Conservation (phyloP, 2,113 vertebrate species). For the Scomber colias region DNA sequence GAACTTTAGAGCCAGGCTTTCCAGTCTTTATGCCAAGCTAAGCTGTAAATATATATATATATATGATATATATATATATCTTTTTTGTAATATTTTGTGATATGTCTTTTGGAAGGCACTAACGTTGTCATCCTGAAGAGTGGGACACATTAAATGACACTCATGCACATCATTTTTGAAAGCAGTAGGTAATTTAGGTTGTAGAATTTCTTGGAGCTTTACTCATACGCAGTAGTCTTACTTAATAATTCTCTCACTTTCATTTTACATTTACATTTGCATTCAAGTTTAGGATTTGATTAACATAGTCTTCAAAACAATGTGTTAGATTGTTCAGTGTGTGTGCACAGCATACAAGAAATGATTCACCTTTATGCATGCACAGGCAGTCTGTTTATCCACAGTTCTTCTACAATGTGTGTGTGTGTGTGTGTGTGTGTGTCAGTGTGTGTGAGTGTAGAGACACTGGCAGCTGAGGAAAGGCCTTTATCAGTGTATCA, state of each 20-base stretch:
- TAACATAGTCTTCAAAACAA: not conserved
- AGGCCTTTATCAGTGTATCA: slow-evolving; percentile 61
- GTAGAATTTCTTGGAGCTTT: slow-evolving; percentile 2
- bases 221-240: slow-evolving; percentile 10
- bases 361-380: not conserved
- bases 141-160: not conserved
- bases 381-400: slow-evolving; percentile 12
- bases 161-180: not conserved
- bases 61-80: not conserved
- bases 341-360: not conserved
- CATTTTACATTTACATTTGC: not conserved
- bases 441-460: slow-evolving; percentile 21
- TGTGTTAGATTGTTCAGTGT: not conserved
- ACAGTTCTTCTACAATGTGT: not conserved
- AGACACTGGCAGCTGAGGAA: slow-evolving; percentile 37
- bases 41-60: too few relatives aligned
- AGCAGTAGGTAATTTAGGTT: slow-evolving; percentile 1
- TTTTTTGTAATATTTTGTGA: not conserved
- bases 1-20: too few relatives aligned
- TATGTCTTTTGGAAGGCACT: not conserved
- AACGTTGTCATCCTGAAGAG: not conserved
- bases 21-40: too few relatives aligned
- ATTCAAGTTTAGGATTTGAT: slow-evolving; percentile 19
- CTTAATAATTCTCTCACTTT: slow-evolving; percentile 11
- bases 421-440: slow-evolving; percentile 23